Base-by-base conservation (phyloP, 2,113 vertebrate species). In the Hipposideros armiger region DNA sequence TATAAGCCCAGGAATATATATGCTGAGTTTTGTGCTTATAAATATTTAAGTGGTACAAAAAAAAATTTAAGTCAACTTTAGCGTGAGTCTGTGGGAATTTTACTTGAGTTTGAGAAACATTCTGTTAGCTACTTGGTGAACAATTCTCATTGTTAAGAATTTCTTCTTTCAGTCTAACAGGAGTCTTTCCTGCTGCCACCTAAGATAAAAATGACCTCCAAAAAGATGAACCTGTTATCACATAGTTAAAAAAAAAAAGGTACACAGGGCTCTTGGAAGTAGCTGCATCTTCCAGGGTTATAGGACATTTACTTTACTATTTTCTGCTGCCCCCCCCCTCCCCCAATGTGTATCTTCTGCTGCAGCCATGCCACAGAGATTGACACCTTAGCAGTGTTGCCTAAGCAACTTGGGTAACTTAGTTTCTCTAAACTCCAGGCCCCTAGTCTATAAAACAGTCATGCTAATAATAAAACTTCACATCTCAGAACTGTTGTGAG, bases 61-160 rank as follows among this genome's bases (percentile, higher is more conserved):
- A 76, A 64, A 69, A 60, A 66, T 56, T 82, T 47, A 80, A 94
- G 67, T 84, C 66, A 76, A 77, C 30, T 87, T 86, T 60, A 13
- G 54, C 3, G 6, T 92, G 52, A 64, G 16, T 60, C 62, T 88
- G 15, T 69, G 72, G 81, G 60, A 52, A 92, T 92, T 97, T 88
- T 82, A 52, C 30, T 81, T 96, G 54, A 72, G 58, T 95, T 50
- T 84, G 72, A 86, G 60, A 88, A 93, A 84, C 73, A 62, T 91
- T 72, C 30, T 85, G 26, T 76, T 89, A 86, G 72, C 40, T 42
- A 14, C 42, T 88, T 85, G 36, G n/a, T 88, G 72, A 85, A 66
- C 22, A 80, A 45, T 94, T 50, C n/a, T 77, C 45, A 69, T 47
- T 64, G 40, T 83, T 83, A 66, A 90, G 20, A 80, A 67, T 67